Percentiles rank a stretch among this genome's conserved stretches.
Conservation (phyloP, 1,140 invertebrate genomes). For the Dendrolimus punctatus region DNA sequence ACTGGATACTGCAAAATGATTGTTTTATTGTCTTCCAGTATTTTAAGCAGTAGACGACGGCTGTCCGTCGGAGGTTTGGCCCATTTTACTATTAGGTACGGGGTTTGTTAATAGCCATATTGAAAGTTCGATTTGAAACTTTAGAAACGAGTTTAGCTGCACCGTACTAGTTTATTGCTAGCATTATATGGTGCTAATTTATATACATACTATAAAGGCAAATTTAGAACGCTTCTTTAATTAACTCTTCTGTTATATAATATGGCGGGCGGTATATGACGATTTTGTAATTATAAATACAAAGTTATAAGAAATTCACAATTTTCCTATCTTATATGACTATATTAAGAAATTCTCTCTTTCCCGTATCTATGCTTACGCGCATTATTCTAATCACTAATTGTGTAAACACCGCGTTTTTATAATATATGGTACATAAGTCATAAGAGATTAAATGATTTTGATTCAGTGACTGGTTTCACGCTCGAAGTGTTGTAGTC, state of each 20-base stretch:
- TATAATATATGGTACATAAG: constrained; percentile 47
- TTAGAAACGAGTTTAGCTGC: constrained; percentile 18
- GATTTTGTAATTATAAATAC: constrained; percentile 9
- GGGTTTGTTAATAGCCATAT: neutral
- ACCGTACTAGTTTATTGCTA: constrained; percentile 43
- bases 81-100: neutral
- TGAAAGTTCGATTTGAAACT: neutral
- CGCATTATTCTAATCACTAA: constrained; percentile 18
- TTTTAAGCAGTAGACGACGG: constrained; percentile 29
- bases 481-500: too few species aligned
- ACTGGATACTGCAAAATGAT: constrained; percentile 13
- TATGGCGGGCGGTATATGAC: constrained; percentile 8
- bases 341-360: constrained; percentile 24
- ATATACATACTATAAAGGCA: constrained; percentile 18
- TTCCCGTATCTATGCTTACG: constrained; percentile 26
- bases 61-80: neutral
- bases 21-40: constrained; percentile 57
- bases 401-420: constrained; percentile 24
- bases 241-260: constrained; percentile 10
- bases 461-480: constrained; percentile 18
- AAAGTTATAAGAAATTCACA: constrained; percentile 3
- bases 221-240: constrained; percentile 19
- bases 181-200: constrained; percentile 48
- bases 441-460: constrained; percentile 43
- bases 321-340: constrained; percentile 27